Evolutionary conservation across 2,888 invertebrate genomes (phyloP).

Genomic region (Platycheirus rosarum): DNA sequence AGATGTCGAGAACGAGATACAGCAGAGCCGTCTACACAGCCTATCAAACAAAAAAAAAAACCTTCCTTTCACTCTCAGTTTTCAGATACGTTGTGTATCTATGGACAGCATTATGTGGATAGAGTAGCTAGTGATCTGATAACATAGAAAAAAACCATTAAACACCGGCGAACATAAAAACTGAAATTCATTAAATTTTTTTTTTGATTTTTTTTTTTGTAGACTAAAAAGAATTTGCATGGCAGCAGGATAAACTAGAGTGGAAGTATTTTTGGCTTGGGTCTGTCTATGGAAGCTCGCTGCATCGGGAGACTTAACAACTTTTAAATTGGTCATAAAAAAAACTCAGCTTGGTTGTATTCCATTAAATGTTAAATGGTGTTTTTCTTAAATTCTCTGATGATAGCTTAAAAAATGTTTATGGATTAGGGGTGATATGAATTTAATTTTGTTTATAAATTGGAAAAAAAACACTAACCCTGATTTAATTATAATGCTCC

Average conservation of each 20-base stretch:
- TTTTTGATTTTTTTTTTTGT: too few species aligned
- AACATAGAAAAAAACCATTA: conserved; percentile 53
- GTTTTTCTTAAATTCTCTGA: conserved; percentile 10
- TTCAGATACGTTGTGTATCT: neutral
- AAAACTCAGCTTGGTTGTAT: conserved; percentile 10
- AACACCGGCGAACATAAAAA: conserved; percentile 54
- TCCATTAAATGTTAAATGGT: conserved; percentile 1
- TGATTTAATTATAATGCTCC: too few species aligned
- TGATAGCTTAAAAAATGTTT: neutral
- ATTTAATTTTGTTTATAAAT: neutral
- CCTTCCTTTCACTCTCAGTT: conserved; percentile 16
- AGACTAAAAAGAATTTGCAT: conserved; percentile 37
- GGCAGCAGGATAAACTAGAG: neutral
- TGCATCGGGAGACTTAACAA: conserved; percentile 50
- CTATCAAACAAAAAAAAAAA: conserved; percentile 35
- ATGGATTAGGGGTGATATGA: conserved; percentile 1
- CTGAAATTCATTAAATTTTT: conserved; percentile 38
- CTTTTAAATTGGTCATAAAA: conserved; percentile 59
- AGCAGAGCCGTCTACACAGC: conserved; percentile 1
- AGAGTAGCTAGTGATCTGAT: conserved; percentile 38
- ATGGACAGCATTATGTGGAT: conserved; percentile 7
- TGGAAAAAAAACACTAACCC: neutral
- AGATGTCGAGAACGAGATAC: neutral
- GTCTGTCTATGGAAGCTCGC: conserved; percentile 17
- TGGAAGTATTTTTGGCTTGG: conserved; percentile 9